Conservation (phyloP, 2,113 vertebrate genomes). For the Hiodon tergisus region DNA sequence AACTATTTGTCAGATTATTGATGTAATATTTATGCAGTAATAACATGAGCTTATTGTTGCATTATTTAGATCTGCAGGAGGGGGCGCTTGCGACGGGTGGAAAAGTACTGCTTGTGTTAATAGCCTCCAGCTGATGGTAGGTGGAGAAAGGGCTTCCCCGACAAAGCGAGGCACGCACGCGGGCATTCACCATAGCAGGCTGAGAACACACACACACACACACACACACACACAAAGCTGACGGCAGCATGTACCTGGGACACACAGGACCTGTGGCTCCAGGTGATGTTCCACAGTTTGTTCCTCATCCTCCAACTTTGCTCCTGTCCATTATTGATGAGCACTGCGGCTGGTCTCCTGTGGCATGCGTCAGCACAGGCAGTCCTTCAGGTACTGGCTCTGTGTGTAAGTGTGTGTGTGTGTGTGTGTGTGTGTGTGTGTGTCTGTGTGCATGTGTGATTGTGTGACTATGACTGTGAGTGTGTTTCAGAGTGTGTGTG, state of each 20-base stretch:
- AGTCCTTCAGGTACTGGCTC: too few relatives aligned
- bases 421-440: too few relatives aligned
- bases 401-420: conserved; percentile 20
- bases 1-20: conserved; percentile 55
- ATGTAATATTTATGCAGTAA: conserved; percentile 68
- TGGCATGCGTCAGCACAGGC: conserved; percentile 14
- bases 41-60: conserved; percentile 55
- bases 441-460: too few relatives aligned
- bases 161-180: conserved; percentile 36
- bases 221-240: conserved; percentile 21
- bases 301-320: conserved; percentile 40
- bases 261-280: neutral
- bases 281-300: conserved; percentile 29
- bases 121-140: conserved; percentile 48
- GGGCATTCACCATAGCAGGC: conserved; percentile 9
- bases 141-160: conserved; percentile 63
- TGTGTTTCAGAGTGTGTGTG: too few relatives aligned
- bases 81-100: conserved; percentile 16
- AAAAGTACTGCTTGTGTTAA: conserved; percentile 40
- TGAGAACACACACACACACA: conserved; percentile 17
- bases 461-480: too few relatives aligned
- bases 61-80: conserved; percentile 55
- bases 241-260: neutral
- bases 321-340: conserved; percentile 51
- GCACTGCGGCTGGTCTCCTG: conserved; percentile 28